phyloP scores from a whole-genome alignment of 2,888 invertebrate species.

The Epinotia brunnichana region DNA sequence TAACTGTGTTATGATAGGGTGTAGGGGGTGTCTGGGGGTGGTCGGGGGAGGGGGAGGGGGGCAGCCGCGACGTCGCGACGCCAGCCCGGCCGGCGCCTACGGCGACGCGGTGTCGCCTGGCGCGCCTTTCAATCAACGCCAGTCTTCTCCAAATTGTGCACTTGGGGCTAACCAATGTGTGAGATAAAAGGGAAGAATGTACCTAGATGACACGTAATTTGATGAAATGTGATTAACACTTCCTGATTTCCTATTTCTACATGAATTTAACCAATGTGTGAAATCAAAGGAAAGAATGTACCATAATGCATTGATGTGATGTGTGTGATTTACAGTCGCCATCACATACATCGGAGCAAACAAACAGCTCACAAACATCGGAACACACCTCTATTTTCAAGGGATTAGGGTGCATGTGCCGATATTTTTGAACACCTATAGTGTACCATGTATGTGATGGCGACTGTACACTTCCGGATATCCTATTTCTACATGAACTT shows the following conservation, averaged over 20 bases:
- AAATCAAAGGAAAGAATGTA: too few relatives aligned
- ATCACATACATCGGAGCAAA: too few relatives aligned
- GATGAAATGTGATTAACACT: background rate
- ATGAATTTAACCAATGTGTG: too few relatives aligned
- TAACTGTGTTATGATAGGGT: slow-evolving; percentile 49
- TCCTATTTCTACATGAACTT: background rate
- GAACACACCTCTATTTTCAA: too few relatives aligned
- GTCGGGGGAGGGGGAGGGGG: slow-evolving; percentile 51
- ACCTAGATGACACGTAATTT: background rate
- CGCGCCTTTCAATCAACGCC: slow-evolving; percentile 50
- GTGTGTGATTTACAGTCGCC: too few relatives aligned
- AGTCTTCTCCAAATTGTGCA: slow-evolving; percentile 45
- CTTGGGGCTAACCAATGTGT: background rate
- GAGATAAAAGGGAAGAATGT: background rate
- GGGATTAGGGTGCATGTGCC: too few relatives aligned
- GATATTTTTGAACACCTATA: too few relatives aligned
- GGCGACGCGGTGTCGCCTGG: slow-evolving; percentile 59
- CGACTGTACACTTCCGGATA: background rate
- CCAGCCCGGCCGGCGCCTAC: slow-evolving; percentile 79
- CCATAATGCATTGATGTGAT: too few relatives aligned
- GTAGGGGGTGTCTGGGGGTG: slow-evolving; percentile 45
- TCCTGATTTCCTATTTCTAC: background rate
- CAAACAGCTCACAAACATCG: too few relatives aligned
- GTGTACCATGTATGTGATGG: too few relatives aligned
- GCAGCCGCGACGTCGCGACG: slow-evolving; percentile 76